These are phyloP conservation scores for Anaspis maculata DNA, from an alignment of 2,888 invertebrate species.

Conservation along the genomic window DNA sequence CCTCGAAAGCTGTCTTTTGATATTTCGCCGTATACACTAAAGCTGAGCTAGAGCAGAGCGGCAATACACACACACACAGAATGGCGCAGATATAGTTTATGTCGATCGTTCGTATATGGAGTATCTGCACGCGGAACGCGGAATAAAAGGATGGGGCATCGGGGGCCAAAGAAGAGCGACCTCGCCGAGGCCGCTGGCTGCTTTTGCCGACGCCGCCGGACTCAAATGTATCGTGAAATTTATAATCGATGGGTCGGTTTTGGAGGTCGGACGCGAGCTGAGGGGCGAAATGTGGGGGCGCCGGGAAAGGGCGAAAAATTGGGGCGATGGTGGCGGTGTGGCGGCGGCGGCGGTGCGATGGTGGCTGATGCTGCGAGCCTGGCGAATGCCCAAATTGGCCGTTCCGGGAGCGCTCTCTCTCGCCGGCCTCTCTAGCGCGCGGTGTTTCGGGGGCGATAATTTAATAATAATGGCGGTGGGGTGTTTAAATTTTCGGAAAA, in stretches of 20 bases:
- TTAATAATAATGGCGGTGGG: too few species aligned
- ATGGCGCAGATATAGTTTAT: conserved; percentile 32
- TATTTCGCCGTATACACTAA: conserved; percentile 35
- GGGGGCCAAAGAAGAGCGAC: too few species aligned
- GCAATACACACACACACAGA: too few species aligned
- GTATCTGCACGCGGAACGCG: conserved; percentile 6
- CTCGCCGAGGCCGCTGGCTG: background rate
- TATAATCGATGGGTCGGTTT: conserved; percentile 23
- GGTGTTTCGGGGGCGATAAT: too few species aligned
- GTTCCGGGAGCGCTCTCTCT: background rate
- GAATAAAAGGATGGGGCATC: too few species aligned
- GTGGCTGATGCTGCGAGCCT: conserved; percentile 15
- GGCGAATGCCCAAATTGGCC: conserved; percentile 16
- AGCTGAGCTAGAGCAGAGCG: too few species aligned
- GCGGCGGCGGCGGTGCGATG: too few species aligned
- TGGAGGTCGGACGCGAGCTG: conserved; percentile 6
- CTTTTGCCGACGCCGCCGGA: conserved; percentile 25
- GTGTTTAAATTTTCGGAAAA: conserved; percentile 17
- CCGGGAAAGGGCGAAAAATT: too few species aligned
- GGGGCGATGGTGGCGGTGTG: too few species aligned
- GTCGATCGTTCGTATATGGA: conserved; percentile 15
- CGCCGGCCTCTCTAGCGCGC: background rate
- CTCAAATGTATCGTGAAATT: conserved; percentile 30
- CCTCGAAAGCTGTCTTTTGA: conserved; percentile 38
- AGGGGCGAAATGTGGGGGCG: too few species aligned